Base-by-base conservation (phyloP, 2,888 invertebrate genomes). In the Latrodectus elegans region DNA sequence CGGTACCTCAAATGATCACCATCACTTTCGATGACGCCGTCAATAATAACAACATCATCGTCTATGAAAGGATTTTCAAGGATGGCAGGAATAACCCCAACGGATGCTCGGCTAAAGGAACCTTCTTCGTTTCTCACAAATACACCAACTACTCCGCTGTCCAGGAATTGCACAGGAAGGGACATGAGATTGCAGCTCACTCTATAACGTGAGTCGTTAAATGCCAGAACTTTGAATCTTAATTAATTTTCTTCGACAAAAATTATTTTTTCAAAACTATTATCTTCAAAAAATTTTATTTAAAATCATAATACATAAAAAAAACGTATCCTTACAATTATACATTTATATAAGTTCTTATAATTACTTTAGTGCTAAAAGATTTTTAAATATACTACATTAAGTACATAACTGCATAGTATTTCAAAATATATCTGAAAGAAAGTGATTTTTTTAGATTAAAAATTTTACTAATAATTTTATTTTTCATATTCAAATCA, bases 111-210 rank as follows among this genome's bases (percentile, higher is more conserved):
- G 91, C 91, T 72, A 91, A 91, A 84, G 91, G 90, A 14, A 91
- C 91, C 17, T 92, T 91, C 90, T 92, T 92, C 89, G 91, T 91
- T 11, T 92, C 91, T 17, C 91, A 91, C 89, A 91, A 92, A 73
- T 92, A 91, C 90, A 91, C 91, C 80, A 92, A 92, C 88, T 92
- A 92, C 90, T 91, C 91, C 8, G 91, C 91, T 8, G 91, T 92
- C 9, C 92, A 92, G 70, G 91, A 91, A 79, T 89, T 92, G 60
- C 92, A 92, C 90, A 90, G 97, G 90, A 95, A 95, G 89, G 97
- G 97, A 70, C 97, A 97, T 92, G 97, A 97, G 93, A 97, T 97
- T 91, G 95, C 96, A 0, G 96, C 97, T 26, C 97, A 97, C 93
- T 97, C 97, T 4, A 93, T 98, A 83, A 97, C 97, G 14, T 97